Conservation (phyloP, 2,888 invertebrate species). For the Leptarthrus brevirostris region DNA sequence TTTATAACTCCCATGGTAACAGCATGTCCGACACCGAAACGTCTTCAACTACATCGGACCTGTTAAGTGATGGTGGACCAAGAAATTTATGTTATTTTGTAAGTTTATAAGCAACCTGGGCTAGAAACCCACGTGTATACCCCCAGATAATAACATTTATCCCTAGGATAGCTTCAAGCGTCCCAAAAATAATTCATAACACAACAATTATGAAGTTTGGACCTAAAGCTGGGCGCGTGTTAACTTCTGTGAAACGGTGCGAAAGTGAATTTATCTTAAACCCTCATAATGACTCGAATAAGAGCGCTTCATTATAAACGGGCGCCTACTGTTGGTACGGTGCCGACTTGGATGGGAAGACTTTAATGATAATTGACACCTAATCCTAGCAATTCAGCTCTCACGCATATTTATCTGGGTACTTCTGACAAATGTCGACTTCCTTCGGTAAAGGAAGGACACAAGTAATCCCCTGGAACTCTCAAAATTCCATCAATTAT, state of each 20-base stretch:
- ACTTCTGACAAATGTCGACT: constrained; percentile 29
- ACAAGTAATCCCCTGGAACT: constrained; percentile 10
- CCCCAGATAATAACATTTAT: too few species aligned
- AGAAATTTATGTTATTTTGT: too few species aligned
- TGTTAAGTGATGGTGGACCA: too few species aligned
- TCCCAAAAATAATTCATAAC: too few species aligned
- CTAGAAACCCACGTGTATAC: too few species aligned
- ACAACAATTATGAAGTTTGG: too few species aligned
- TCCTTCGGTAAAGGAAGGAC: not conserved
- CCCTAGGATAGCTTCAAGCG: too few species aligned
- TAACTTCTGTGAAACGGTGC: constrained; percentile 18
- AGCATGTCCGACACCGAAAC: too few species aligned
- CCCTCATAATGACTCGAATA: not conserved
- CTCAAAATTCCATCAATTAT: constrained; percentile 50
- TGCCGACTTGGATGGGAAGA: not conserved
- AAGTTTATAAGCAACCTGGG: too few species aligned
- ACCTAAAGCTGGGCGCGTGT: not conserved
- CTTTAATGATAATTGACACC: constrained; percentile 42
- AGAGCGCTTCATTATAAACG: not conserved
- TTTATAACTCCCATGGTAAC: too few species aligned
- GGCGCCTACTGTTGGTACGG: not conserved
- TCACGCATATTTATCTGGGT: constrained; percentile 39
- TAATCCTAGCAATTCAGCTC: constrained; percentile 36
- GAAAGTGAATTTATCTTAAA: constrained; percentile 23
- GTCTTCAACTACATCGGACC: too few species aligned